Evolutionary conservation across 1,140 invertebrate species (phyloP), one percentile per base, ranked within the genome.

Genomic region (Zaprionus ghesquierei): DNA sequence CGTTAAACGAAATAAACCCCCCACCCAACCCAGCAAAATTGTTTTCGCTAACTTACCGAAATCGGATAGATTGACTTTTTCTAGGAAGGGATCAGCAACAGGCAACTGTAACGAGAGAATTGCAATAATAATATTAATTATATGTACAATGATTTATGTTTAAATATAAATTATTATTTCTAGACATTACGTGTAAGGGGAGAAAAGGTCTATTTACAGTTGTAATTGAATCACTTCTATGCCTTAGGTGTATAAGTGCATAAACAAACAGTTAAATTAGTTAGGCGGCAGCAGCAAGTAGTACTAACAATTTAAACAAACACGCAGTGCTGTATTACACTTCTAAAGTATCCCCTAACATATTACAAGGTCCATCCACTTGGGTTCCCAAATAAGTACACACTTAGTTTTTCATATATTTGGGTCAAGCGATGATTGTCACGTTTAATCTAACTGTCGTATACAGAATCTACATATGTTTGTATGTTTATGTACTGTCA

Each of bases 41-140:
- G 8, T 58, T 68, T 29, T 51, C 22, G 35, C 44, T 61, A 60
- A 95, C 96, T 96, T 93, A 97, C 96, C 96, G 85, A 97, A 94
- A 94, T 97, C 96, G 23, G 95, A 95, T 54, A 97, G 93, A 84
- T 94, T 96, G 77, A 97, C 95, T 94, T 97, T 97, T 92, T 97
- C 96, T 92, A 97, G 92, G 92, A 98, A 97, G 22, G 97, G 96
- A 93, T 97, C 96, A 18, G 96, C 96, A 8, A 96, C 96, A 44
- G 97, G 97, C 85, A 98, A 93, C 97, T 98, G 94, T 49, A 96
- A 96, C 38, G 13, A 61, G 50, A 51, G 33, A 8, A 18, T n/a
- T n/a, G n/a, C n/a, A 31, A 61, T 38, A 31, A n/a, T 22, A 56
- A 46, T 64, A 46, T 69, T 79, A 92, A 92, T 92, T 79, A 81